Conservation (phyloP, 2,888 invertebrate genomes). For the Drosophila histrio region DNA sequence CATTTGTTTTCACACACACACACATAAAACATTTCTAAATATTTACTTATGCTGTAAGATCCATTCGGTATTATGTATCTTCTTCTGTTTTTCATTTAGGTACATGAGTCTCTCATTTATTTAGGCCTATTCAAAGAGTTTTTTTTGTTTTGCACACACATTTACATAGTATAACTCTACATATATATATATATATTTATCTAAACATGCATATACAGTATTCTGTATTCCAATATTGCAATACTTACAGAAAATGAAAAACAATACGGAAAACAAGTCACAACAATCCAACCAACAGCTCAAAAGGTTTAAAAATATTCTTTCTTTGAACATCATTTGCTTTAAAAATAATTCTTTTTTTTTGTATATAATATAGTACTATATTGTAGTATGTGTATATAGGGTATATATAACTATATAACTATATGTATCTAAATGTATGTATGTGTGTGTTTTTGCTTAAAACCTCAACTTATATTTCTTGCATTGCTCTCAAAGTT, state of each 20-base stretch:
- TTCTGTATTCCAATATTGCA: background rate
- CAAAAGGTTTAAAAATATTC: constrained; percentile 17
- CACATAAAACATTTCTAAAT: constrained; percentile 71
- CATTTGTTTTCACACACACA: constrained; percentile 34
- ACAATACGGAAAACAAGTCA: background rate
- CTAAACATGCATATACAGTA: constrained; percentile 32
- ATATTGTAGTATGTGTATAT: constrained; percentile 36
- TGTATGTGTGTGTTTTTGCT: constrained; percentile 36
- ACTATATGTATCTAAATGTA: constrained; percentile 38
- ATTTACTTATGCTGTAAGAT: constrained; percentile 33
- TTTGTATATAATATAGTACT: too few relatives aligned
- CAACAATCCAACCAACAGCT: background rate
- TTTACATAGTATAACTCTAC: constrained; percentile 30
- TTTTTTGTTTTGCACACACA: constrained; percentile 35
- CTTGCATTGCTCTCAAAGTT: constrained; percentile 65
- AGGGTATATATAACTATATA: constrained; percentile 47
- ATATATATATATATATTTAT: constrained; percentile 15
- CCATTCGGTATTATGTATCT: constrained; percentile 20
- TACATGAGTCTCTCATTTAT: constrained; percentile 80
- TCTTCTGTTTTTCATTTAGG: constrained; percentile 60
- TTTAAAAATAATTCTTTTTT: constrained; percentile 32
- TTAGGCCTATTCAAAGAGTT: constrained; percentile 52
- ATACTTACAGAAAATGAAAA: background rate
- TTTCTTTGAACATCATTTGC: constrained; percentile 34
- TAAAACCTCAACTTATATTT: constrained; percentile 21